A percentile compares a stretch with the other conserved stretches of the same genome.
Evolutionary conservation across 2,113 vertebrate species (phyloP).

Genomic region (Burhinus oedicnemus): DNA sequence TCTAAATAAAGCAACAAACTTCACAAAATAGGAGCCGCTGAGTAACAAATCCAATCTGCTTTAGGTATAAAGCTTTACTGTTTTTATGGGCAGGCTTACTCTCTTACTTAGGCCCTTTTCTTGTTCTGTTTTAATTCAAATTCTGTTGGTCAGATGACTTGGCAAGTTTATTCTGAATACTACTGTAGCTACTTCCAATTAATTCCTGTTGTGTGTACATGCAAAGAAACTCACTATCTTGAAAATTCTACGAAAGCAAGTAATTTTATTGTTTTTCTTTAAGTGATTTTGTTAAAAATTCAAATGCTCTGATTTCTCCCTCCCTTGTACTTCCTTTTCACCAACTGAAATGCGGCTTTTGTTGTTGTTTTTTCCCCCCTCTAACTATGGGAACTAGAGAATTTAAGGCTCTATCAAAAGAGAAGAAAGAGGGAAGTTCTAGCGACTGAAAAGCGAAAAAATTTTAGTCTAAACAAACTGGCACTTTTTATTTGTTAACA

Average conservation of each 20-base stretch:
- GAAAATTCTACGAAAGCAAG: not conserved
- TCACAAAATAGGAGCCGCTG: not conserved
- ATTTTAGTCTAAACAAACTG: not conserved
- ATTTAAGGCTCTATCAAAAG: not conserved
- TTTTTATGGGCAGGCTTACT: not conserved
- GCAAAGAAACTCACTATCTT: not conserved
- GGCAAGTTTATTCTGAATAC: not conserved
- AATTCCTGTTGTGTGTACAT: not conserved
- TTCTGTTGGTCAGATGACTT: not conserved
- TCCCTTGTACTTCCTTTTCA: not conserved
- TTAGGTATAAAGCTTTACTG: not conserved
- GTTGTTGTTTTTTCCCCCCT: not conserved
- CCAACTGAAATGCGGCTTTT: not conserved
- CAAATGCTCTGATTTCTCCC: not conserved
- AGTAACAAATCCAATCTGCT: not conserved
- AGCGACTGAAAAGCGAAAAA: not conserved
- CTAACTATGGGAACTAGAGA: not conserved
- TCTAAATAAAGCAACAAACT: slow-evolving; percentile 48
- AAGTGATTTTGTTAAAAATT: not conserved
- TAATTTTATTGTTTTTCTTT: not conserved
- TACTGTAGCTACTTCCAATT: not conserved
- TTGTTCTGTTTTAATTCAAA: not conserved
- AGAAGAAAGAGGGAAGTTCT: not conserved
- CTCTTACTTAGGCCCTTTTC: not conserved
- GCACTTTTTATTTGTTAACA: not conserved